Conservation (phyloP, 2,113 vertebrate genomes). For the Zeus faber region DNA sequence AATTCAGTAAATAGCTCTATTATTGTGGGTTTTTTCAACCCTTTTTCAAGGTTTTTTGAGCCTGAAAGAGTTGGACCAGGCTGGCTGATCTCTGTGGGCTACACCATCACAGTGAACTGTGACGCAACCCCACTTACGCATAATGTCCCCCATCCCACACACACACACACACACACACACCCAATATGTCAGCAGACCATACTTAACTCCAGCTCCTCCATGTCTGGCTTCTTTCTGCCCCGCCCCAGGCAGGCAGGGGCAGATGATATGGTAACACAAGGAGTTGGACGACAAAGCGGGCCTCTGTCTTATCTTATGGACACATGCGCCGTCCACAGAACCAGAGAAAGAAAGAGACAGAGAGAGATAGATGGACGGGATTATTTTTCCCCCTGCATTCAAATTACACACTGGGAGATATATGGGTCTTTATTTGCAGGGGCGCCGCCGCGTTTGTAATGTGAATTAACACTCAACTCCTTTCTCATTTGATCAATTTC, state of each 20-base stretch:
- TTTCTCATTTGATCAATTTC: slow-evolving; percentile 47
- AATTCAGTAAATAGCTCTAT: slow-evolving; percentile 25
- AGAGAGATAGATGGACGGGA: neutral
- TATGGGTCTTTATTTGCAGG: no score
- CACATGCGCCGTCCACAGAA: slow-evolving; percentile 47
- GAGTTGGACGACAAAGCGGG: slow-evolving; percentile 53
- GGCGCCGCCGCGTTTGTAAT: slow-evolving; percentile 27
- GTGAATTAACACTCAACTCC: slow-evolving; percentile 28
- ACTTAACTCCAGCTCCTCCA: no score
- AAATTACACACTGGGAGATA: slow-evolving; percentile 51
- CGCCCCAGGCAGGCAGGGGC: no score
- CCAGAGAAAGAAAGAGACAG: neutral
- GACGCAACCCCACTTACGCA: no score
- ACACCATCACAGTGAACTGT: no score
- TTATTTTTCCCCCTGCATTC: slow-evolving; percentile 58
- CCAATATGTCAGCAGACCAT: no score
- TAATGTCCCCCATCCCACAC: no score
- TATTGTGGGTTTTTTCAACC: slow-evolving; percentile 9
- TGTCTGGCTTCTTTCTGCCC: no score
- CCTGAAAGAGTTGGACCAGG: slow-evolving; percentile 9
- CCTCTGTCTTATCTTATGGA: slow-evolving; percentile 55
- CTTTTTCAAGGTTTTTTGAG: slow-evolving; percentile 13
- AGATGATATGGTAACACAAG: slow-evolving; percentile 50
- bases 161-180: no score
- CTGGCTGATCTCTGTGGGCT: slow-evolving; percentile 8